phyloP scores from a whole-genome alignment of 2,113 vertebrate genomes.

The Sterrhoptilus dennistouni region DNA sequence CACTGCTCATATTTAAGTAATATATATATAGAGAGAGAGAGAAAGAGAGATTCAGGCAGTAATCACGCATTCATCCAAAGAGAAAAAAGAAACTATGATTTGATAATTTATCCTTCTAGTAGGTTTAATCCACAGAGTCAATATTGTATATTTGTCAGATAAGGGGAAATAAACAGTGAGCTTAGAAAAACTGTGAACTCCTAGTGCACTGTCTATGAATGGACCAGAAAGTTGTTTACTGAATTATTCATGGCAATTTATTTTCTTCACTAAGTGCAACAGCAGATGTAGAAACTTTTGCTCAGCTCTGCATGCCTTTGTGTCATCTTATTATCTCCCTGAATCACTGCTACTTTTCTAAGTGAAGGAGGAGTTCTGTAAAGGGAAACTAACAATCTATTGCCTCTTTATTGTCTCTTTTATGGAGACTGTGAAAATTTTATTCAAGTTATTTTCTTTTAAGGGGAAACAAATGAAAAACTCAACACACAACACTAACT shows the following conservation, averaged over 20 bases:
- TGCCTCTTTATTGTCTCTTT: not conserved
- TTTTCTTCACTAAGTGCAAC: not conserved
- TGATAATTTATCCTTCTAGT: not conserved
- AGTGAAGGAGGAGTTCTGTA: not conserved
- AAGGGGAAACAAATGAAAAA: not conserved
- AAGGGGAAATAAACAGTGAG: not conserved
- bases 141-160: not conserved
- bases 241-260: not conserved
- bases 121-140: not conserved
- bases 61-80: not conserved
- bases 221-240: not conserved
- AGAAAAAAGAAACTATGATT: not conserved
- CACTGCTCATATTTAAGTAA: not conserved
- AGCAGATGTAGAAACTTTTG: not conserved
- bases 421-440: not conserved
- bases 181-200: not conserved
- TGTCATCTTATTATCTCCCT: not conserved
- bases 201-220: not conserved
- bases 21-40: not conserved
- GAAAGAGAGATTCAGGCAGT: not conserved
- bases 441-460: slow-evolving; percentile 1
- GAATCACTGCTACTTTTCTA: not conserved
- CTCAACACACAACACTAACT: not conserved
- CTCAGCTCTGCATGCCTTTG: not conserved
- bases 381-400: not conserved